Percentiles rank a stretch among this genome's conserved stretches.
Conservation (phyloP, 1,140 invertebrate genomes). For the Luehdorfia chinensis region DNA sequence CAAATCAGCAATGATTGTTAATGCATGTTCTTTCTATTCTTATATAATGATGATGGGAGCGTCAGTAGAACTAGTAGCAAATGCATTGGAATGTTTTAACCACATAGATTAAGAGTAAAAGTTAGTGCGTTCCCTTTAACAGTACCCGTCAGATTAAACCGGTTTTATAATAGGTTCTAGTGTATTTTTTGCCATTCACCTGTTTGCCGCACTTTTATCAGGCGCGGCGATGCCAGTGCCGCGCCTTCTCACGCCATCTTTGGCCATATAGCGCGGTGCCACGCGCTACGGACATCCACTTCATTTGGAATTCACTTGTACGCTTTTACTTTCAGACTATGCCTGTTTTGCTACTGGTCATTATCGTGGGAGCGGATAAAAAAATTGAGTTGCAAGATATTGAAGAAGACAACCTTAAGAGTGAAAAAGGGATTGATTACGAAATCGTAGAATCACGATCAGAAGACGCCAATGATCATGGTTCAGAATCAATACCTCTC, state of each 20-base stretch:
- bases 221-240: constrained; percentile 23
- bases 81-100: too few species aligned
- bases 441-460: constrained; percentile 20
- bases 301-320: constrained; percentile 28
- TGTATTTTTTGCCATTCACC: constrained; percentile 70
- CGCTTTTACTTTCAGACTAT: constrained; percentile 67
- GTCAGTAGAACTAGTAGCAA: too few species aligned
- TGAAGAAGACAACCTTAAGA: constrained; percentile 72
- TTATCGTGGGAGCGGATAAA: constrained; percentile 53
- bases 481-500: background rate
- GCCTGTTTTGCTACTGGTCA: constrained; percentile 41
- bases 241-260: constrained; percentile 37
- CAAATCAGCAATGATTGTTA: too few species aligned
- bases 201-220: constrained; percentile 39
- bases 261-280: constrained; percentile 33
- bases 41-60: too few species aligned
- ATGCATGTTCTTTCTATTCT: too few species aligned
- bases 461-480: constrained; percentile 26
- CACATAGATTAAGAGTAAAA: constrained; percentile 72
- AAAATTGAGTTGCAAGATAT: constrained; percentile 74
- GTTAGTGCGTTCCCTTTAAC: constrained; percentile 56
- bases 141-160: constrained; percentile 38
- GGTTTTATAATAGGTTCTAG: constrained; percentile 58
- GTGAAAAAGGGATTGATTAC: constrained; percentile 53
- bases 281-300: constrained; percentile 34